phyloP scores from a whole-genome alignment of 2,113 vertebrate genomes.

The Ailurus styani region DNA sequence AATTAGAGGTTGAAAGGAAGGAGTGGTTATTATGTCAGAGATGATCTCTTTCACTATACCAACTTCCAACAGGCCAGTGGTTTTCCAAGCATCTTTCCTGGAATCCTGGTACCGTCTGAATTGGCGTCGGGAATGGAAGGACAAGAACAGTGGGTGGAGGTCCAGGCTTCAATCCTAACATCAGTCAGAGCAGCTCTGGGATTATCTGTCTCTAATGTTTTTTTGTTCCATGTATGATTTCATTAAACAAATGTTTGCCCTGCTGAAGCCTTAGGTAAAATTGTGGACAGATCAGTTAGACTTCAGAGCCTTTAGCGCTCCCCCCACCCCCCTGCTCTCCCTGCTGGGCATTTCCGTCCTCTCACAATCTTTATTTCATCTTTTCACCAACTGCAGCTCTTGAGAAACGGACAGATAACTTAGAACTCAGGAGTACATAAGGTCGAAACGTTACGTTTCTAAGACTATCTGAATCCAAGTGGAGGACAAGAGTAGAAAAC shows the following conservation, averaged over 20 bases:
- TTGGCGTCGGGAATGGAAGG: background rate
- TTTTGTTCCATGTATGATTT: background rate
- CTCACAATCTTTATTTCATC: background rate
- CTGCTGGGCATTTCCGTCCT: background rate
- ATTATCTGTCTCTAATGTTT: background rate
- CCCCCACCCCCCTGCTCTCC: background rate
- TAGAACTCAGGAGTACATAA: background rate
- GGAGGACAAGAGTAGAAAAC: background rate
- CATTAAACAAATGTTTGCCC: background rate
- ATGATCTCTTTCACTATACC: background rate
- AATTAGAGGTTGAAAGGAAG: background rate
- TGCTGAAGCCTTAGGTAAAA: background rate
- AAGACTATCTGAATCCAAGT: background rate
- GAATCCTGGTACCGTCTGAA: accelerated
- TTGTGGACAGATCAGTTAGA: background rate
- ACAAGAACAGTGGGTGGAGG: background rate
- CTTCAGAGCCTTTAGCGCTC: background rate
- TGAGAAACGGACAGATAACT: background rate
- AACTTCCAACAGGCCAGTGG: background rate
- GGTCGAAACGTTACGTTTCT: background rate
- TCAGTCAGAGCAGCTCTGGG: background rate
- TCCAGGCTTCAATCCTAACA: background rate
- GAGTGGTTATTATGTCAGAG: background rate
- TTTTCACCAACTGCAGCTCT: background rate
- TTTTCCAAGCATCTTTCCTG: background rate